These are phyloP conservation scores for Drosophila busckii DNA, from an alignment of 1,140 invertebrate species.

Conservation along the genomic window DNA sequence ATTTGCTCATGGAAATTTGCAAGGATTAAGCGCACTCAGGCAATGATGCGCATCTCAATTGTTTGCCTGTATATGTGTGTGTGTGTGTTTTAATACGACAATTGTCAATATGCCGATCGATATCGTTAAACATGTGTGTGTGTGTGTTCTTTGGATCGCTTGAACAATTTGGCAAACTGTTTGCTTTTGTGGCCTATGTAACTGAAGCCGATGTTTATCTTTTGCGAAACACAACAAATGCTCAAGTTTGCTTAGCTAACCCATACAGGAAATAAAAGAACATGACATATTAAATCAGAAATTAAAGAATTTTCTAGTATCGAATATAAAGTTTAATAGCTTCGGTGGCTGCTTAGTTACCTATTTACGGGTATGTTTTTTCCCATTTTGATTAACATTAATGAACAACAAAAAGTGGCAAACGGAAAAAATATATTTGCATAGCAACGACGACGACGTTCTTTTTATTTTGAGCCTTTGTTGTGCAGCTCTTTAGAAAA, in stretches of 20 bases:
- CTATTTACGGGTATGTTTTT: slow-evolving; percentile 31
- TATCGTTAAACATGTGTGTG: slow-evolving; percentile 26
- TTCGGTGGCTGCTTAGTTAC: background rate
- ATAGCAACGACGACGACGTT: slow-evolving; percentile 45
- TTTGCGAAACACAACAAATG: background rate
- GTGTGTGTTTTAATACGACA: slow-evolving; percentile 33
- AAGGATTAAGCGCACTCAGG: slow-evolving; percentile 66
- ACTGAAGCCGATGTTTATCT: slow-evolving; percentile 69
- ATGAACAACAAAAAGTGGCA: slow-evolving; percentile 74
- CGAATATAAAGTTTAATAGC: background rate
- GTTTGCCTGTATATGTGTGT: slow-evolving; percentile 35
- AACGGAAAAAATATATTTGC: no score
- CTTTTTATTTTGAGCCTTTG: slow-evolving; percentile 31
- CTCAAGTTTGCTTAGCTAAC: slow-evolving; percentile 31
- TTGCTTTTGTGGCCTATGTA: slow-evolving; percentile 74
- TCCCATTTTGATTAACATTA: slow-evolving; percentile 68
- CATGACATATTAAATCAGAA: background rate
- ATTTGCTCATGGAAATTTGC: slow-evolving; percentile 52
- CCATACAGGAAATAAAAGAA: slow-evolving; percentile 12
- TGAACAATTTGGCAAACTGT: slow-evolving; percentile 48
- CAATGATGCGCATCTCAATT: slow-evolving; percentile 60
- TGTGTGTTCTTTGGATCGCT: slow-evolving; percentile 48
- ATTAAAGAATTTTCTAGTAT: background rate
- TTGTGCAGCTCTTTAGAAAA: slow-evolving; percentile 52
- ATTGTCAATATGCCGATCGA: slow-evolving; percentile 51